phyloP scores from a whole-genome alignment of 2,888 invertebrate genomes.

The Artemia sinica region DNA sequence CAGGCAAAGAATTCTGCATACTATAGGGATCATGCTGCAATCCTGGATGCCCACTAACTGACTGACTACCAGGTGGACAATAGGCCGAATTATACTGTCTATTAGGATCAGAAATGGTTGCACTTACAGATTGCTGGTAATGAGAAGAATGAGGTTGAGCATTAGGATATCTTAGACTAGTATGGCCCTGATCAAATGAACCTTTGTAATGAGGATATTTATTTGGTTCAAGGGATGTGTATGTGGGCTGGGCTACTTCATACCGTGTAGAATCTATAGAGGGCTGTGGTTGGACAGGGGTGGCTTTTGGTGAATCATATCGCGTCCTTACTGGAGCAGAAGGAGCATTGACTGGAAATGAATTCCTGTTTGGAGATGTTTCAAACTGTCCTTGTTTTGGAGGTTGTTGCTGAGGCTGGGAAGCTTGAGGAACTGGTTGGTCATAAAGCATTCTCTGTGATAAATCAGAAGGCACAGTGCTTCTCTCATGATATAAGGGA shows the following conservation, averaged over 20 bases:
- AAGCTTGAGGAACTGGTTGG: not conserved
- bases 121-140: not conserved
- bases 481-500: conserved; percentile 1
- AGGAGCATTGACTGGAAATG: not conserved
- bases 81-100: not conserved
- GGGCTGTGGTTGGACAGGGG: conserved; percentile 1
- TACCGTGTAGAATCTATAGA: not conserved
- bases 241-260: conserved; percentile 9
- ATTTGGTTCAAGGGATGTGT: conserved; percentile 4
- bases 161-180: conserved; percentile 13
- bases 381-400: conserved; percentile 8
- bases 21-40: not conserved
- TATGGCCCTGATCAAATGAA: not conserved
- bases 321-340: conserved; percentile 4
- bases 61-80: conserved; percentile 4
- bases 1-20: not conserved
- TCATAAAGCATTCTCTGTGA: conserved; percentile 14
- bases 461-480: not conserved
- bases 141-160: conserved; percentile 8
- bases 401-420: not conserved
- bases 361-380: conserved; percentile 6
- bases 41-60: not conserved
- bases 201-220: conserved; percentile 8
- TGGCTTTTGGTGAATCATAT: not conserved
- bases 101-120: conserved; percentile 4